phyloP scores from a whole-genome alignment of 2,888 invertebrate genomes.

The Mythimna vitellina region DNA sequence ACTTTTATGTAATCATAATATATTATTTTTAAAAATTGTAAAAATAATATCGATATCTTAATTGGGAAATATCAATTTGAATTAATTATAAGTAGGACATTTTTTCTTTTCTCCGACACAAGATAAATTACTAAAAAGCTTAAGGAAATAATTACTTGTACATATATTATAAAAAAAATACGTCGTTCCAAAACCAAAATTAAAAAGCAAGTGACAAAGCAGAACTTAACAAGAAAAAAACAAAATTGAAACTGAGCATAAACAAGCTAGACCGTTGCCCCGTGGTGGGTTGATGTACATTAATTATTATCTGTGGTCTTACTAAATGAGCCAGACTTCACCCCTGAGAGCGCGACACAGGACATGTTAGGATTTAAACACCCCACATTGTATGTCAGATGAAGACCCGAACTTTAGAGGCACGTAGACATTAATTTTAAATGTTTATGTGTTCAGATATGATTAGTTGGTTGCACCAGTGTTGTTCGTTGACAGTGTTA shows the following conservation, averaged over 20 bases:
- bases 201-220: not conserved
- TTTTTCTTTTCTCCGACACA: too few relatives aligned
- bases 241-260: slow-evolving; percentile 14
- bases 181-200: not conserved
- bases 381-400: slow-evolving; percentile 43
- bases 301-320: slow-evolving; percentile 57
- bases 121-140: not conserved
- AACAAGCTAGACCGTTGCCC: slow-evolving; percentile 38
- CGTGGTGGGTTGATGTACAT: slow-evolving; percentile 54
- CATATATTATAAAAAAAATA: not conserved
- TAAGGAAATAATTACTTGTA: not conserved
- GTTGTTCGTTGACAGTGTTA: slow-evolving; percentile 9
- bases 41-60: too few relatives aligned
- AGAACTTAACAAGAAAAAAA: not conserved
- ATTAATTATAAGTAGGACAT: too few relatives aligned
- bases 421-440: slow-evolving; percentile 40
- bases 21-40: too few relatives aligned
- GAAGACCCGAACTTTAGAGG: slow-evolving; percentile 42
- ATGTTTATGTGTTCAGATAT: slow-evolving; percentile 30
- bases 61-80: too few relatives aligned
- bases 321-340: slow-evolving; percentile 47
- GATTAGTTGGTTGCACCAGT: slow-evolving; percentile 15
- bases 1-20: too few relatives aligned
- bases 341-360: slow-evolving; percentile 33
- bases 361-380: slow-evolving; percentile 48